These are phyloP conservation scores for Paelopatides confundens DNA, from an alignment of 53 echinoderm and acorn worm species.

Conservation along the genomic window DNA sequence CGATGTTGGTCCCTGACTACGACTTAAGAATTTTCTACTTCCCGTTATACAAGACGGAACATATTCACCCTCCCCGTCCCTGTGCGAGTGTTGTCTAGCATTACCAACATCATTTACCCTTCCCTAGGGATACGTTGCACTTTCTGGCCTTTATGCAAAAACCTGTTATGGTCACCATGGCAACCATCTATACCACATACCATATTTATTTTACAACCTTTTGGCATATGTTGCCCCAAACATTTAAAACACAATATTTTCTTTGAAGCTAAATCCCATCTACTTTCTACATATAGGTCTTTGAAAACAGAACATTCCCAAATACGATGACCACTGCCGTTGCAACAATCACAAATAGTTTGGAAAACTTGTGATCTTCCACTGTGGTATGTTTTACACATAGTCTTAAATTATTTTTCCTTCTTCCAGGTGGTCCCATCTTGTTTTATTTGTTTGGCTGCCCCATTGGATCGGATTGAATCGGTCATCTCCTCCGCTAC, in stretches of 20 bases:
- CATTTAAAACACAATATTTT: slow-evolving; percentile 18
- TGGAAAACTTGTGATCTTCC: too few species aligned
- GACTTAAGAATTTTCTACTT: too few species aligned
- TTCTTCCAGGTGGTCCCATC: too few species aligned
- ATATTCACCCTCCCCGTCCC: too few species aligned
- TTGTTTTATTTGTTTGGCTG: too few species aligned
- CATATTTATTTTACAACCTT: not conserved
- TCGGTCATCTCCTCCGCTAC: too few species aligned
- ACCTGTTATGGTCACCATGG: slow-evolving; percentile 1
- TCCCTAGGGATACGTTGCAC: too few species aligned
- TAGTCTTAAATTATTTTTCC: not conserved
- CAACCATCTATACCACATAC: not conserved
- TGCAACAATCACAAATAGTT: slow-evolving; percentile 1
- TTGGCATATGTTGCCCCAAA: slow-evolving; percentile 6
- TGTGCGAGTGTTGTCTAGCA: too few species aligned
- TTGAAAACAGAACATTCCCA: slow-evolving; percentile 15
- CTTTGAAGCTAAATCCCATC: not conserved
- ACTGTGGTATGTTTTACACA: not conserved
- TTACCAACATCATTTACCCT: too few species aligned
- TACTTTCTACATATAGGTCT: not conserved
- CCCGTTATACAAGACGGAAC: too few species aligned
- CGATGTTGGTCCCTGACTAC: too few species aligned
- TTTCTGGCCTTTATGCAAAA: slow-evolving; percentile 12
- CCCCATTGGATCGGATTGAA: too few species aligned
- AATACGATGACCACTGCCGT: not conserved